Evolutionary conservation across 2,888 invertebrate species (phyloP), one percentile per base, ranked within the genome.

Genomic region (Epistrophe grossulariae): DNA sequence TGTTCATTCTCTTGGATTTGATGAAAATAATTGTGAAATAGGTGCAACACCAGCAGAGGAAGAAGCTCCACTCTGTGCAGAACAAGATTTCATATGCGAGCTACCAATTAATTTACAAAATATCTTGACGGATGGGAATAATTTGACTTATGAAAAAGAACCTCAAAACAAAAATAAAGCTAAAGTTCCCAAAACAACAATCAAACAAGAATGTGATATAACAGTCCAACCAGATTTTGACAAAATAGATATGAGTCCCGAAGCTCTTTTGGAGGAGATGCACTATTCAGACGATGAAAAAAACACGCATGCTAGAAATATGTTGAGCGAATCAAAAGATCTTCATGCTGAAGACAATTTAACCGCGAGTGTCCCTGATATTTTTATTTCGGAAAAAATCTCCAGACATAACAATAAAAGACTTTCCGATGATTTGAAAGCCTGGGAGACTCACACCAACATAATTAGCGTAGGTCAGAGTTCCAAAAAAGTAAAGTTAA

Each of bases 41-140:
- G 38, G 8, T 19, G 9, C n/a, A 17, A 17, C 6, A 7, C 15
- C 1, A 28, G 1, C n/a, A 38, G 40, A 24, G 11, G 52, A 31
- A 10, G 45, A 48, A 31, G 7, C n/a, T 31, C 45, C 64, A 8
- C 62, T 64, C 0, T 50, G 19, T 40, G 24, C 24, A n/a, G 57
- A 78, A 15, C 70, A 87, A 45, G 76, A 85, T 11, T 73, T 59
- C 28, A 0, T 70, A 8, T 48, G 73, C 24, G 82, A 87, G 48
- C 19, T 9, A 11, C 70, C 78, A 10, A n/a, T 87, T 4, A 60
- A 87, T n/a, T 82, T 87, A n/a, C 71, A 87, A 43, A 78, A 82
- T 0, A 19, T 76, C 13, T n/a, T 73, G 5, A 5, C 79, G 5
- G 43, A 17, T 24, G 17, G 31, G 19, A 28, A 19, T 24, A 24